phyloP scores from a whole-genome alignment of 2,113 vertebrate species.

The Suncus etruscus region DNA sequence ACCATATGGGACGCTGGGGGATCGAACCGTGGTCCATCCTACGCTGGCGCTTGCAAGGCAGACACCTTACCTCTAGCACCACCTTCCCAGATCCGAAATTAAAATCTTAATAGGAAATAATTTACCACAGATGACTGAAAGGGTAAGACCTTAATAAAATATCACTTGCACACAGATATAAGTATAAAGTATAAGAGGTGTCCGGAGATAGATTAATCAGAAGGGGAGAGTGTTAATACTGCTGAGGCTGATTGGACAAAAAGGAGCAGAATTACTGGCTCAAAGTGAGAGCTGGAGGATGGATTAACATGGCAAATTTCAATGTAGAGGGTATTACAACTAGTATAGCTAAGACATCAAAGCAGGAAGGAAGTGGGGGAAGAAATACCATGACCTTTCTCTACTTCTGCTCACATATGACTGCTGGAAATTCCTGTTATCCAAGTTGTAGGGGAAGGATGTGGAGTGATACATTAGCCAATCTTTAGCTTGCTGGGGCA shows the following conservation, averaged over 20 bases:
- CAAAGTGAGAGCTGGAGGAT: not conserved
- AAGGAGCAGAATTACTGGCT: not conserved
- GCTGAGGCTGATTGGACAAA: not conserved
- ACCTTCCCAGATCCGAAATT: too few relatives aligned
- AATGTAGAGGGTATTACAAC: not conserved
- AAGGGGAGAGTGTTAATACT: not conserved
- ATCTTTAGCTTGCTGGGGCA: not conserved
- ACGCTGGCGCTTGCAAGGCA: too few relatives aligned
- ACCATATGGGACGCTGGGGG: too few relatives aligned
- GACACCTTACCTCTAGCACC: too few relatives aligned
- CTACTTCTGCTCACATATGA: not conserved
- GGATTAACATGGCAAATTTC: not conserved
- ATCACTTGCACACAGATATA: not conserved
- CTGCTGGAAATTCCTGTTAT: not conserved
- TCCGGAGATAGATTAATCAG: not conserved
- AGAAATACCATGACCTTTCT: not conserved
- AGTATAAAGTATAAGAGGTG: not conserved
- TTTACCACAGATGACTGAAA: not conserved
- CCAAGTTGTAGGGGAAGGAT: not conserved
- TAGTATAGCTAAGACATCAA: not conserved
- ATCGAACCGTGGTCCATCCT: too few relatives aligned
- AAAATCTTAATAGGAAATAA: not conserved
- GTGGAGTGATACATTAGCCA: not conserved
- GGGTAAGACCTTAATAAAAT: constrained; percentile 3
- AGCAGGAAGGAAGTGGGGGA: not conserved